These are phyloP conservation scores for Elysia crispata DNA, from an alignment of 2,888 invertebrate genomes.

Conservation along the genomic window DNA sequence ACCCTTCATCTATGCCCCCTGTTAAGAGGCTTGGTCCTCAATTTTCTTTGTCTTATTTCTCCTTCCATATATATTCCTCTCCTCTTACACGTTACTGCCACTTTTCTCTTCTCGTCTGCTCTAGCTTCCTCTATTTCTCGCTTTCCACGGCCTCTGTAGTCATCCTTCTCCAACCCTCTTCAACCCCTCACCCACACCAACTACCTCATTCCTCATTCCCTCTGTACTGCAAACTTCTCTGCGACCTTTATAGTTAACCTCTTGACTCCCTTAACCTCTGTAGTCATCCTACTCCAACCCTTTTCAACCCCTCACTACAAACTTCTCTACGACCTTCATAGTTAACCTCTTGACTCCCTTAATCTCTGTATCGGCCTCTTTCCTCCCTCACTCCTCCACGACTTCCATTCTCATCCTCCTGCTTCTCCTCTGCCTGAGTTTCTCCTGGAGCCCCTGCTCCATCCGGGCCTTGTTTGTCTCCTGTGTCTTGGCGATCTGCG, in stretches of 20 bases:
- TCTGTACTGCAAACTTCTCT: not conserved
- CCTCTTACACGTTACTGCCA: not conserved
- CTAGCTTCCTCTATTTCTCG: not conserved
- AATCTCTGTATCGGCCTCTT: not conserved
- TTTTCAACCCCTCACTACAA: not conserved
- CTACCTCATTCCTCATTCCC: not conserved
- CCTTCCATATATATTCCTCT: not conserved
- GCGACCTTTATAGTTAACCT: not conserved
- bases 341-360: not conserved
- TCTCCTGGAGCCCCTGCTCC: constrained; percentile 77
- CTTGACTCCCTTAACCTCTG: not conserved
- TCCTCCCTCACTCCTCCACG: not conserved
- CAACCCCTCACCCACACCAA: not conserved
- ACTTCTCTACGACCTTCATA: not conserved
- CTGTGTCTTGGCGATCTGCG: constrained; percentile 74
- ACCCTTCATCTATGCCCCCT: not conserved
- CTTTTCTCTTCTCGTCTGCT: not conserved
- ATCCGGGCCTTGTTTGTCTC: constrained; percentile 76
- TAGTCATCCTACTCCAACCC: not conserved
- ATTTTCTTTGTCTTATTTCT: not conserved
- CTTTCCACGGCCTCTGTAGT: not conserved
- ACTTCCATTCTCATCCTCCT: constrained; percentile 49
- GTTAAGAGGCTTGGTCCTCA: not conserved
- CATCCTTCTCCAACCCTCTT: not conserved
- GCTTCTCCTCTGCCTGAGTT: constrained; percentile 71